phyloP scores from a whole-genome alignment of 2,113 vertebrate genomes.

The Psephotus haematonotus region DNA sequence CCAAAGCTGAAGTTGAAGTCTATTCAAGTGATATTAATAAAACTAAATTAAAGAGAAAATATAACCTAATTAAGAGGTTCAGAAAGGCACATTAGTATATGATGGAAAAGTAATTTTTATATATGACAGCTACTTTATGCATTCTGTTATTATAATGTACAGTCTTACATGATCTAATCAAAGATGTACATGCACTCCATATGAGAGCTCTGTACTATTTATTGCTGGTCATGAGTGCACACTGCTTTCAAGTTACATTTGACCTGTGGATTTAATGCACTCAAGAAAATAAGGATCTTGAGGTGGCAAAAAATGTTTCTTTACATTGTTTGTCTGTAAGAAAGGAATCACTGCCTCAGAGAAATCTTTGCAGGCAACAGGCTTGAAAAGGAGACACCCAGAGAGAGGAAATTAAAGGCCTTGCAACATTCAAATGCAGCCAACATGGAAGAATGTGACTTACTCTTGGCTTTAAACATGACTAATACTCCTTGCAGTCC shows the following conservation, averaged over 20 bases:
- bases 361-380: not conserved
- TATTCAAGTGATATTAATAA: not conserved
- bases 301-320: not conserved
- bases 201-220: not conserved
- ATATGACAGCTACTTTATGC: not conserved
- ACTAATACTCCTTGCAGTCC: not conserved
- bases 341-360: not conserved
- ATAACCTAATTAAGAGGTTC: not conserved
- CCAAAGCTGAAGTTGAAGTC: not conserved
- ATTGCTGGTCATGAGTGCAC: rapidly evolving
- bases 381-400: not conserved
- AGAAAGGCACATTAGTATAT: not conserved
- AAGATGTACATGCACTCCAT: not conserved
- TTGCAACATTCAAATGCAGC: not conserved
- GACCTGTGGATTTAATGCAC: not conserved
- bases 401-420: not conserved
- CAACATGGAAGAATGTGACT: not conserved
- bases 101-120: not conserved
- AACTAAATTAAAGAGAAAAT: not conserved
- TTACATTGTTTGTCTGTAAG: not conserved
- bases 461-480: not conserved
- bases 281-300: not conserved
- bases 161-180: not conserved
- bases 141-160: not conserved
- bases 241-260: not conserved